Evolutionary conservation across 2,113 vertebrate genomes (phyloP), one percentile per base, ranked within the genome.

Genomic region (Oryzias celebensis): DNA sequence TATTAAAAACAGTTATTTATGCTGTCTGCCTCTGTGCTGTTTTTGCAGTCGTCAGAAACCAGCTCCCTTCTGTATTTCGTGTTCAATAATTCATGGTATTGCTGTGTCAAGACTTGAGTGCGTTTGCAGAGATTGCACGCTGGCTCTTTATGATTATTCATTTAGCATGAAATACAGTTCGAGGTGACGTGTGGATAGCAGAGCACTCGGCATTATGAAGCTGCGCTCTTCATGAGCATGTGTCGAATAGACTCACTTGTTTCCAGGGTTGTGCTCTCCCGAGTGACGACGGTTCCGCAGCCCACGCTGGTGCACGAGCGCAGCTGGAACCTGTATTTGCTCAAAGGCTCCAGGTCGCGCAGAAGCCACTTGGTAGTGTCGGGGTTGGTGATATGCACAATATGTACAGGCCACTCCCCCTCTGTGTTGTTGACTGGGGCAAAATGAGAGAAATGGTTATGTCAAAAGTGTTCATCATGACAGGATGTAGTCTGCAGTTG

Each of bases 311-410:
- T 98, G 78, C 96, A 99, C 57, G 96, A 93, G 31, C 90, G 91
- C 65, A 95, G 83, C 75, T 96, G 95, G 87, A 99, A 94, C 78
- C 94, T 96, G 90, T 99, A 98, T 75, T 89, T 95, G 85, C 94
- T 97, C 46, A 93, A 68, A 36, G 93, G 77, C 46, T 81, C 93
- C 89, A 98, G 84, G 62, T 93, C 92, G 0, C 87, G 84, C 23
- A 98, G 90, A 55, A 60, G 88, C 93, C 93, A 94, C 68, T 91
- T 93, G 71, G 89, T 90, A 1, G 86, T 88, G 4, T 87, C 85
- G 0, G 72, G 92, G 54, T 91, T 88, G n/a, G 87, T 81, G 43
- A 99, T 78, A 57, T 94, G 92, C 53, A 96, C 44, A 0, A 89
- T 89, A 23, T 87, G 91, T 73, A 96, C 46, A 0, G 88, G 81